Conservation (phyloP, 2,797 vertebrate genomes). For the Myoxocephalus aenaeus region DNA sequence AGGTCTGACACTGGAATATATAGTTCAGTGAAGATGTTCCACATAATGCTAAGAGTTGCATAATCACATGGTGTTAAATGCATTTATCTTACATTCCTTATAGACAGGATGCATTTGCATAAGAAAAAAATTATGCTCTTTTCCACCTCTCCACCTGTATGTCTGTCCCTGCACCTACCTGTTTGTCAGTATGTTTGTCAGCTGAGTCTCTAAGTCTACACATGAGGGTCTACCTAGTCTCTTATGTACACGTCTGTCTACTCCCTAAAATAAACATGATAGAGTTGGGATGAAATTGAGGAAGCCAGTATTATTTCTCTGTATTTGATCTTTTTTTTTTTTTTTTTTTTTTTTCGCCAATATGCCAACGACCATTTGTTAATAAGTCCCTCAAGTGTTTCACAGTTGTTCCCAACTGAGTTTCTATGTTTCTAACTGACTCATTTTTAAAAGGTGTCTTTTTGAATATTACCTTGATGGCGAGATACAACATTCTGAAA, state of each 20-base stretch:
- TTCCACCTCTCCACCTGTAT: not conserved
- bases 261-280: not conserved
- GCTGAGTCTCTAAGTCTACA: not conserved
- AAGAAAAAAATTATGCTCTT: constrained; percentile 31
- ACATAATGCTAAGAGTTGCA: constrained; percentile 19
- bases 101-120: constrained; percentile 29
- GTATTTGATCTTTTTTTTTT: too few relatives aligned
- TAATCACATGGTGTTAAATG: constrained; percentile 38
- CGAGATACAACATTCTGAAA: too few relatives aligned
- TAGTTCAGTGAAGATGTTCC: not conserved
- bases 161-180: constrained; percentile 7
- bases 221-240: not conserved
- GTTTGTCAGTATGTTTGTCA: constrained; percentile 12
- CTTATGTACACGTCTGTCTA: not conserved
- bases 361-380: not conserved
- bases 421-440: too few relatives aligned
- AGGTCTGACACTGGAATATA: constrained; percentile 2
- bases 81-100: constrained; percentile 10
- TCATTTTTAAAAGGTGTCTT: not conserved
- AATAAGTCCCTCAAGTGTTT: not conserved
- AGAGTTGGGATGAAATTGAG: not conserved
- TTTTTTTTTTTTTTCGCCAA: not conserved
- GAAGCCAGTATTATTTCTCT: not conserved
- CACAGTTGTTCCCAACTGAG: too few relatives aligned
- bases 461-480: not conserved